Evolutionary conservation across 1,140 invertebrate species (phyloP), one percentile per base, ranked within the genome.

Genomic region (Euwallacea fornicatus): DNA sequence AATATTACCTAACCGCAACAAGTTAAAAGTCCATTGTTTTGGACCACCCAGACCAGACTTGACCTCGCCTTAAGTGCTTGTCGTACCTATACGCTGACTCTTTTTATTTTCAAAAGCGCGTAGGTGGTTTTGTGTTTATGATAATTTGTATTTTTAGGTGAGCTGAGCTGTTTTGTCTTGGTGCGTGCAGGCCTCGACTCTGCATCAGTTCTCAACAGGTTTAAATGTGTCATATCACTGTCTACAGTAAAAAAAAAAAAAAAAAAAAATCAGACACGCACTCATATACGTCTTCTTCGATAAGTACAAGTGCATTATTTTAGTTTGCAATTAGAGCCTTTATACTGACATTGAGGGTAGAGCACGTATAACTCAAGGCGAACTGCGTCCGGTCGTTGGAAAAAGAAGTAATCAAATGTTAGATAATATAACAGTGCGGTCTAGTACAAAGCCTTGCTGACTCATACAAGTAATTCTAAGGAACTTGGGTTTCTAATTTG

Each of bases 41-140:
- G 63, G 63, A 65, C 63, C 63, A 65, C 63, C 63, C 63, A 65
- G 63, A 65, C 63, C 46, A 65, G 2, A 65, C 46, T 65, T 65
- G 63, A 65, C 63, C 63, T 65, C 63, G 63, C 63, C 63, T 65
- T 65, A 65, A 65, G 63, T 65, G 63, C 63, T 65, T 65, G 63
- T 65, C 63, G 47, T 65, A 65, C 63, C 63, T 54, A 54, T 65
- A 65, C 41, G 63, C 63, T 54, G 63, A 54, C 42, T 65, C 54
- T 65, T 53, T 65, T 65, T 63, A 47, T 21, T 13, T 56, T 4
- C 16, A 56, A 10, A 54, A 54, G 41, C 11, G 63, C 41, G 63
- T 65, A 54, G 63, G 63, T 54, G 41, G 46, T 65, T 43, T 65
- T 65, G 50, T 65, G 44, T 65, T 53, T 54, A 65, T 54, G 46